Base-by-base conservation (phyloP, 2,113 vertebrate genomes). In the Myocastor coypus region DNA sequence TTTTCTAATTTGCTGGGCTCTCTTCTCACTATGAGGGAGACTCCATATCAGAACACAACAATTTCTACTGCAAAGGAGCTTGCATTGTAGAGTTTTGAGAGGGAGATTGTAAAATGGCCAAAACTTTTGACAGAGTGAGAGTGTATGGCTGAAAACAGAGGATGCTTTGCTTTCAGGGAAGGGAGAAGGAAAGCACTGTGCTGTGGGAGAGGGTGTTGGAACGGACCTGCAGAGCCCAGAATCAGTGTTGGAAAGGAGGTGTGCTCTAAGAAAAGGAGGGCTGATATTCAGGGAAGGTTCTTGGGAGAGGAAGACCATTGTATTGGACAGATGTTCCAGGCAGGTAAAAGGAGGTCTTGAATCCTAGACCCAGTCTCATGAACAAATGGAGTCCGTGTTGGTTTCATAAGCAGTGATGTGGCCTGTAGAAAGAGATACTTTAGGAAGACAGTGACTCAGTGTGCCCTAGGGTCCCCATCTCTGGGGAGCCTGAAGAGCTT, bases 71-170 rank as follows among this genome's bases (percentile, higher is more conserved):
- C 16, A 34, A 64, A 69, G 42, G 73, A 8, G 3, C 5, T 34
- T 34, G 4, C 2, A 0, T 37, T 24, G 16, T 22, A 3, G 17
- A 17, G 16, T 57, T 57, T 86, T 86, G 40, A 28, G 34, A 3
- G 46, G 55, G 40, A 85, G 19, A 32, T 59, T 9, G 55, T 46
- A 66, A 28, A 4, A 3, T 16, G 68, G 42, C 24, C 20, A 22
- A 1, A 61, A 37, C 63, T 88, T 71, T 37, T 61, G 42, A 52
- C 80, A n/a, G 86, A 77, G 28, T 52, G 71, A 17, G 20, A 63
- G 6, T 37, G 11, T 4, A n/a, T 7, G 50, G 50, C 71, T 42
- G 57, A 26, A 14, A 16, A 34, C 68, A 20, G n/a, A 13, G n/a
- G 30, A 20, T 13, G 16, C 46, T 57, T n/a, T 11, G 28, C 91